Evolutionary conservation across 2,797 vertebrate species (phyloP).

Genomic region (Sebastes vulpes): DNA sequence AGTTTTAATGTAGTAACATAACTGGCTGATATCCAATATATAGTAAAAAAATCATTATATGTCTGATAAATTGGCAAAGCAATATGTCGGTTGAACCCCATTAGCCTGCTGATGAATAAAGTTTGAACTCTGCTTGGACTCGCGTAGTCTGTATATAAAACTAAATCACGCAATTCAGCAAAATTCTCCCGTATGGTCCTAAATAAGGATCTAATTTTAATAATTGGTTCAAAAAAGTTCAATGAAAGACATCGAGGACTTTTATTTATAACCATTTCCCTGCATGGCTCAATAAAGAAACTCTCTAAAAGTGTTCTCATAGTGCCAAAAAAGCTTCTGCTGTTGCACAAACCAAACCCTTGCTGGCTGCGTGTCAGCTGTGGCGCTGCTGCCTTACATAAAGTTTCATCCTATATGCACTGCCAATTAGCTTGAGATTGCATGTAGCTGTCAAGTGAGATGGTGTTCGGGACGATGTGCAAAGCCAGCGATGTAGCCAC

Average conservation of each 20-base stretch:
- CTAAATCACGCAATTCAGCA: not conserved
- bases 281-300: not conserved
- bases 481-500: conserved; percentile 35
- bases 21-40: not conserved
- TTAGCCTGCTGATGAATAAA: conserved; percentile 14
- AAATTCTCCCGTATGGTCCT: not conserved
- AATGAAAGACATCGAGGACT: not conserved
- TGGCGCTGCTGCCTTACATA: not conserved
- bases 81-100: conserved; percentile 1
- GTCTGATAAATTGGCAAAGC: conserved; percentile 4
- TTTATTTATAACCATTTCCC: not conserved
- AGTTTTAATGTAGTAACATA: not conserved
- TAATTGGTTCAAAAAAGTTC: conserved; percentile 1
- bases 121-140: not conserved
- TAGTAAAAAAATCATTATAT: not conserved
- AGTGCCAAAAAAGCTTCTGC: not conserved
- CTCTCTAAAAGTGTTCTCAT: not conserved
- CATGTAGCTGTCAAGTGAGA: conserved; percentile 18
- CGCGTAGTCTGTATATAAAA: not conserved
- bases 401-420: not conserved
- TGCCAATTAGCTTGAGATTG: conserved; percentile 32
- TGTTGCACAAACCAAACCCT: not conserved
- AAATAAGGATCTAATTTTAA: not conserved
- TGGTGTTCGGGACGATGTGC: conserved; percentile 30
- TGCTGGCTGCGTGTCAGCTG: not conserved